A percentile compares a stretch with the other conserved stretches of the same genome.
Conservation (phyloP, 2,797 vertebrate genomes). For the Epinephelus awoara region DNA sequence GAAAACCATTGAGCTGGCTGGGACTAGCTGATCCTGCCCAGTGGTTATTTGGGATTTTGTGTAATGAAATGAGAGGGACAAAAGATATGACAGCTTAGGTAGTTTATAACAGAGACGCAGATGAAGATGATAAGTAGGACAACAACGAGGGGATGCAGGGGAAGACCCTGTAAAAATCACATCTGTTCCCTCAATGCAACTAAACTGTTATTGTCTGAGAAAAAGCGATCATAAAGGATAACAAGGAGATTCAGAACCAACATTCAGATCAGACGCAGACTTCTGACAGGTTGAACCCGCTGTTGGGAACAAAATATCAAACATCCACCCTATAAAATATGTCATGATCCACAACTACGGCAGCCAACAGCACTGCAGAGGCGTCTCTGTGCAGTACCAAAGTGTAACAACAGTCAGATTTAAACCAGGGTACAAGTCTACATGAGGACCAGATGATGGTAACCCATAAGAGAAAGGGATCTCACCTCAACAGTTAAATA, state of each 20-base stretch:
- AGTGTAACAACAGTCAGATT: background rate
- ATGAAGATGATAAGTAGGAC: constrained; percentile 64
- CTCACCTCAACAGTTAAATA: background rate
- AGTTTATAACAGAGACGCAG: constrained; percentile 81
- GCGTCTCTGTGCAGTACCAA: background rate
- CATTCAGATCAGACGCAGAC: constrained; percentile 52
- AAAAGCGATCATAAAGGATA: constrained; percentile 59
- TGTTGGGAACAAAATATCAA: constrained; percentile 52
- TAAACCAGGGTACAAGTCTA: background rate
- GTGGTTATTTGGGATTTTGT: constrained; percentile 89
- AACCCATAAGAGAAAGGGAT: background rate
- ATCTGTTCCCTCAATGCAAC: constrained; percentile 51
- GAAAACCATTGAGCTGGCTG: constrained; percentile 87
- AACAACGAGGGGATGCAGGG: constrained; percentile 33
- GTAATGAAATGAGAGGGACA: constrained; percentile 90
- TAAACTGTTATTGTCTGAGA: constrained; percentile 51
- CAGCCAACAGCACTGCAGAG: constrained; percentile 28
- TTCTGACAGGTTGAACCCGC: constrained; percentile 41
- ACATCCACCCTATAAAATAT: constrained; percentile 40
- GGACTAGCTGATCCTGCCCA: constrained; percentile 90
- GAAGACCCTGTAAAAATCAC: constrained; percentile 39
- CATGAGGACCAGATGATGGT: background rate
- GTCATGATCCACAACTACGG: constrained; percentile 43
- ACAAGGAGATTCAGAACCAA: constrained; percentile 50
- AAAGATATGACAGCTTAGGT: constrained; percentile 84